These are phyloP conservation scores for Chiloscyllium punctatum DNA, from an alignment of 2,797 vertebrate species.

Conservation along the genomic window DNA sequence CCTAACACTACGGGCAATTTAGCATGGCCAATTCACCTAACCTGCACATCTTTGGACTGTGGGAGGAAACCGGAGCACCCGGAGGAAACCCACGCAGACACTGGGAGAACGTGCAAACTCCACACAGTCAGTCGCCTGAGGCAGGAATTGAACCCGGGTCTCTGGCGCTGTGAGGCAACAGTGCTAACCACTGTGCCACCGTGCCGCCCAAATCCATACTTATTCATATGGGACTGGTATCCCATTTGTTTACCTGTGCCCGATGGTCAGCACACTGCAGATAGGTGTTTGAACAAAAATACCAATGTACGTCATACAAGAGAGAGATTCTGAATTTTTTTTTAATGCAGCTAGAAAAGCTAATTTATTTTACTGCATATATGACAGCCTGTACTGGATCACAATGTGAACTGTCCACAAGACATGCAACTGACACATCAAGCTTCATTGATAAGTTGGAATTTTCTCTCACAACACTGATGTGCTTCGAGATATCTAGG, in stretches of 20 bases:
- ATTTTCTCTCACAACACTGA: background rate
- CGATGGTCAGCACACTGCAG: background rate
- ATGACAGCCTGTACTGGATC: background rate
- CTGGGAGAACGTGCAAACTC: no score
- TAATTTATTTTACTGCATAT: background rate
- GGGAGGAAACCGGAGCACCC: no score
- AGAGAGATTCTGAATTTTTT: background rate
- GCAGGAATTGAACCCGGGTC: no score
- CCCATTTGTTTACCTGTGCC: no score
- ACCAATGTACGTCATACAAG: background rate
- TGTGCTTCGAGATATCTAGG: background rate
- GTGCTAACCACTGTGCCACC: no score
- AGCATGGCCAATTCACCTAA: no score
- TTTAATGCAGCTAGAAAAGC: background rate
- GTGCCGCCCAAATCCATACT: background rate
- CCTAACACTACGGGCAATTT: no score
- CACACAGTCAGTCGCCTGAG: no score
- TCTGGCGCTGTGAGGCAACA: no score
- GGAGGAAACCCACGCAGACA: no score
- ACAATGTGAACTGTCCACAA: background rate
- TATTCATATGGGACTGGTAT: background rate
- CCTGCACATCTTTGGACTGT: no score
- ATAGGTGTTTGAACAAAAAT: background rate
- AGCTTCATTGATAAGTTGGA: background rate
- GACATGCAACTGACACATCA: background rate